Base-by-base conservation (phyloP, 2,888 invertebrate species). In the Euzophera pinguis region DNA sequence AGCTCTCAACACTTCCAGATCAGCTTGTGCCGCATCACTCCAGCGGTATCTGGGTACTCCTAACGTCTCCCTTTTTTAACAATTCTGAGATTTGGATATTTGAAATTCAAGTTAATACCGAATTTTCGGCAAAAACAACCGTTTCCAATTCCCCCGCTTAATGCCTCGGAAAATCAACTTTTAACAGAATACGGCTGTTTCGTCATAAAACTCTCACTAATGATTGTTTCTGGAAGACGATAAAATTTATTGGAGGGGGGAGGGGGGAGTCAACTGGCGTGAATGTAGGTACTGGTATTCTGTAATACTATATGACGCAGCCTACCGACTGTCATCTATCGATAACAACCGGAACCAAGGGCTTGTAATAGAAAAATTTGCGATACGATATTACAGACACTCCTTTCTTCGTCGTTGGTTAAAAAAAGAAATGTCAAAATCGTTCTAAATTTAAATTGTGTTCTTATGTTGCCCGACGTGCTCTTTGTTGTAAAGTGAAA, bases 201-300 rank as follows among this genome's bases (percentile, higher is more conserved):
- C 16, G 49, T 50, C 45, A 50, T 56, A 56, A 56, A 56, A 54
- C 47, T 29, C n/a, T 12, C 47, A 56, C 52, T 56, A 54, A 56
- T 52, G 56, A 52, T 52, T 47, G 52, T 47, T 54, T 47, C 39
- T 35, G 53, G 43, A 51, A 17, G 37, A 41, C 42, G 35, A 41
- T 56, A 50, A 56, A 53, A 37, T 50, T 56, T 43, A 49, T 35
- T 53, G 39, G 29, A 16, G 16, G 16, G 14, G 14, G 7, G 37
- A 9, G 29, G 43, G 16, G 5, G 39, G 9, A 16, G 16, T 41
- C 16, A 17, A 34, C 41, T 29, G 50, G 41, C 14, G n/a, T 38
- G n/a, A n/a, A n/a, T 7, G 29, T 6, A 29, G 7, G 29, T 29
- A 29, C 29, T 9, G 7, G 32, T 32, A 9, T 32, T 32, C 1